Conservation (phyloP, 2,888 invertebrate species). For the Odiellus spinosus region DNA sequence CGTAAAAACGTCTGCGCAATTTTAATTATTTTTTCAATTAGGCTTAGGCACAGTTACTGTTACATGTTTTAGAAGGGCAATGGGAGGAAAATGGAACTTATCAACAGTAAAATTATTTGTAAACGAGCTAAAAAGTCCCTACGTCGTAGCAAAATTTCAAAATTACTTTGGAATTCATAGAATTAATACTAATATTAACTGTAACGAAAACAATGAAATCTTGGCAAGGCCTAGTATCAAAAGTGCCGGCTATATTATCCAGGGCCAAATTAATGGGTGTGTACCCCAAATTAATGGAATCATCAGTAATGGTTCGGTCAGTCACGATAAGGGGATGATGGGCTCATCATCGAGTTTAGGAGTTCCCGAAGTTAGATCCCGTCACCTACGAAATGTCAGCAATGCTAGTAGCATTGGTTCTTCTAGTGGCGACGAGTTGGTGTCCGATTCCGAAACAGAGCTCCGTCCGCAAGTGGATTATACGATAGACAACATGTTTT, state of each 20-base stretch:
- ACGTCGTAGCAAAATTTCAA: constrained; percentile 60
- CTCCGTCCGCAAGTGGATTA: constrained; percentile 10
- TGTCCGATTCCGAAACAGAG: constrained; percentile 15
- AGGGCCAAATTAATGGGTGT: too few species aligned
- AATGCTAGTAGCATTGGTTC: constrained; percentile 6
- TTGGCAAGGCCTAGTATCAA: neutral
- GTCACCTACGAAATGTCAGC: neutral
- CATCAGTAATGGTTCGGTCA: too few species aligned
- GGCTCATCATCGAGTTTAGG: neutral
- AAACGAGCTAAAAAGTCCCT: constrained; percentile 54
- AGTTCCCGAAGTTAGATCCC: neutral
- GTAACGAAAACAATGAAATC: constrained; percentile 3
- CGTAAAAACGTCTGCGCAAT: too few species aligned
- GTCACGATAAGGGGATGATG: too few species aligned
- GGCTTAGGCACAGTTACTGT: too few species aligned
- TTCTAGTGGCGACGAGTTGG: constrained; percentile 11
- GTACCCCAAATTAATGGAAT: too few species aligned
- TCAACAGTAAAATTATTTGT: constrained; percentile 25
- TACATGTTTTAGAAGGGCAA: too few species aligned
- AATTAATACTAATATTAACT: constrained; percentile 8
- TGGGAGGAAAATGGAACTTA: too few species aligned
- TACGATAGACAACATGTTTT: constrained; percentile 44
- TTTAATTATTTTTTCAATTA: too few species aligned
- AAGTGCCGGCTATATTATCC: too few species aligned
- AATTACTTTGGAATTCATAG: constrained; percentile 53